These are phyloP conservation scores for Anoplolepis gracilipes DNA, from an alignment of 1,140 invertebrate species.

Conservation along the genomic window DNA sequence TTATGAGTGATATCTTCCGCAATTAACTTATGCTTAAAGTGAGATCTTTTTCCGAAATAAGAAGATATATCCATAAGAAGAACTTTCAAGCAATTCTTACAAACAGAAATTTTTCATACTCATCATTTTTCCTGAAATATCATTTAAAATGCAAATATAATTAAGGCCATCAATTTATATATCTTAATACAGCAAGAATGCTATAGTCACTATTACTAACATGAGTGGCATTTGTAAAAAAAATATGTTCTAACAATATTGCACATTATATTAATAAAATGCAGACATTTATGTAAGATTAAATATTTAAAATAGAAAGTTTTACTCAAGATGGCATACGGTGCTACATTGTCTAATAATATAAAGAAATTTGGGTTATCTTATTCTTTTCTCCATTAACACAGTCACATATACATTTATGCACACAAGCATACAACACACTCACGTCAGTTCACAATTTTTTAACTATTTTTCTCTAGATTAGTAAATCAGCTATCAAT, in stretches of 20 bases:
- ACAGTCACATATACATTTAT: background rate
- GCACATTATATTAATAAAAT: conserved; percentile 17
- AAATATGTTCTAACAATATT: background rate
- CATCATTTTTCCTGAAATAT: background rate
- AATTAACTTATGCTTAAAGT: conserved; percentile 43
- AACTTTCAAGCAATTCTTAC: background rate
- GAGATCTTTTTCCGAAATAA: conserved; percentile 43
- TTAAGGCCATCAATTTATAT: conserved; percentile 26
- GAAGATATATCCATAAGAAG: background rate
- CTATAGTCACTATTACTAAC: background rate
- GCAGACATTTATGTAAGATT: background rate
- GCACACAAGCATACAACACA: background rate
- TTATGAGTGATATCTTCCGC: background rate
- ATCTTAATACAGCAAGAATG: background rate
- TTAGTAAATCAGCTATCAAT: conserved; percentile 10
- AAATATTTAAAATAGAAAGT: background rate
- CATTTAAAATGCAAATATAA: background rate
- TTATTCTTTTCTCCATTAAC: background rate
- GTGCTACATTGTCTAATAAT: conserved; percentile 3
- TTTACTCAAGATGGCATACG: conserved; percentile 27
- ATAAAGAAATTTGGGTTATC: background rate
- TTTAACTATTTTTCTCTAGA: conserved; percentile 20
- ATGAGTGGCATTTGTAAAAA: conserved; percentile 21
- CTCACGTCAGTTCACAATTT: background rate
- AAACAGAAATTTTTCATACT: conserved; percentile 13